Evolutionary conservation across 2,888 invertebrate genomes (phyloP).

Genomic region (Pheosia tremula): DNA sequence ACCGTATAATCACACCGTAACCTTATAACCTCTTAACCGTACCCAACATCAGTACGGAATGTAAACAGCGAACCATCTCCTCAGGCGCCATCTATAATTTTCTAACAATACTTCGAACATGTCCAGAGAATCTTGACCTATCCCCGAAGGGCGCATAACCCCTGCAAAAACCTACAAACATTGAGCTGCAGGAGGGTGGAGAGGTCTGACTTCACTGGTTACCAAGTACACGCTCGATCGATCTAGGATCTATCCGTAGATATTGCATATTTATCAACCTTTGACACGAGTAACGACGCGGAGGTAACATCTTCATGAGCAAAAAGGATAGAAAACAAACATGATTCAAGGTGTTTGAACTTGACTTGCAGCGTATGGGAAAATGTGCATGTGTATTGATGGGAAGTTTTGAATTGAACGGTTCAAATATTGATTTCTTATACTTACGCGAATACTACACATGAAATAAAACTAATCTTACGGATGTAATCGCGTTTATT

Average conservation of each 20-base stretch:
- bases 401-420: too few relatives aligned
- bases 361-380: slow-evolving; percentile 28
- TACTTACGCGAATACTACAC: too few relatives aligned
- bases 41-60: slow-evolving; percentile 74
- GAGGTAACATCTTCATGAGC: slow-evolving; percentile 80
- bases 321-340: slow-evolving; percentile 71
- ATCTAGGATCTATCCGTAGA: slow-evolving; percentile 74
- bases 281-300: slow-evolving; percentile 81
- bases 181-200: slow-evolving; percentile 18
- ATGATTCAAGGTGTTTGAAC: slow-evolving; percentile 63
- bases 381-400: not conserved
- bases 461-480: too few relatives aligned
- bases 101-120: slow-evolving; percentile 73
- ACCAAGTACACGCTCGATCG: slow-evolving; percentile 73
- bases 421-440: too few relatives aligned
- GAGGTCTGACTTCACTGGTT: slow-evolving; percentile 49
- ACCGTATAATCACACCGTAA: slow-evolving; percentile 75
- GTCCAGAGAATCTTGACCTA: slow-evolving; percentile 57
- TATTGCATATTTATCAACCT: slow-evolving; percentile 85
- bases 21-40: slow-evolving; percentile 74
- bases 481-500: too few relatives aligned
- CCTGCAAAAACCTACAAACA: slow-evolving; percentile 12
- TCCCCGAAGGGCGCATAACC: slow-evolving; percentile 15
- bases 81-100: slow-evolving; percentile 84
- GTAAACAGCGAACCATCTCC: slow-evolving; percentile 81